Base-by-base conservation (phyloP, 2,113 vertebrate genomes). In the Myiagra hebetior region DNA sequence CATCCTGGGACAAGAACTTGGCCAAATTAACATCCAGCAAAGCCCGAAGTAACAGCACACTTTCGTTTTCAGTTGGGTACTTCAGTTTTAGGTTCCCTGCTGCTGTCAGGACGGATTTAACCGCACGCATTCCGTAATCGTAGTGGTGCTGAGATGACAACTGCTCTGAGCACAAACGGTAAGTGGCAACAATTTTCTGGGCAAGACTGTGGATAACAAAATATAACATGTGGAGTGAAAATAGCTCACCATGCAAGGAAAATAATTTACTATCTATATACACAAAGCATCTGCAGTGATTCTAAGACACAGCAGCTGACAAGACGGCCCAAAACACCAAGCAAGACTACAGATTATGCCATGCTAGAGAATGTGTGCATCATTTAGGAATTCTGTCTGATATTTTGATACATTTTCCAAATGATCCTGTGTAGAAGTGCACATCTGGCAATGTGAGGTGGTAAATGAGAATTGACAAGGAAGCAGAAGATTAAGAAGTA, bases 161-260 rank as follows among this genome's bases (percentile, higher is more conserved):
- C 94, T 99, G 99, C 96, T 99, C 99, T 0, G 99, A 99, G 96
- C 99, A 99, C 94, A 99, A 93, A 41, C 98, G 98, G 94, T 99
- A 99, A 8, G 99, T 99, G 6, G 99, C 99, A n/a, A 99, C 99
- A 8, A 99, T 99, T 92, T 99, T 99, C 98, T 98, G 98, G 70
- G 99, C 98, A 69, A 99, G 98, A 46, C 99, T 99, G 95, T 44
- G 42, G 53, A 47, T 68, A 92, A 67, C 33, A 79, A 89, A 95
- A 86, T 28, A 42, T 1, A 11, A 70, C 20, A 50, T 15, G 16
- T 12, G 64, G 26, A 63, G 74, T 17, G 37, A 89, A 92, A 94
- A 67, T 7, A 53, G 18, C 39, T 91, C 56, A 74, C 3, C 14
- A 15, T 35, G 46, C 41, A 76, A 73, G 21, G 22, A 79, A 68